phyloP scores from a whole-genome alignment of 2,797 vertebrate genomes.

The Semaprochilodus insignis region DNA sequence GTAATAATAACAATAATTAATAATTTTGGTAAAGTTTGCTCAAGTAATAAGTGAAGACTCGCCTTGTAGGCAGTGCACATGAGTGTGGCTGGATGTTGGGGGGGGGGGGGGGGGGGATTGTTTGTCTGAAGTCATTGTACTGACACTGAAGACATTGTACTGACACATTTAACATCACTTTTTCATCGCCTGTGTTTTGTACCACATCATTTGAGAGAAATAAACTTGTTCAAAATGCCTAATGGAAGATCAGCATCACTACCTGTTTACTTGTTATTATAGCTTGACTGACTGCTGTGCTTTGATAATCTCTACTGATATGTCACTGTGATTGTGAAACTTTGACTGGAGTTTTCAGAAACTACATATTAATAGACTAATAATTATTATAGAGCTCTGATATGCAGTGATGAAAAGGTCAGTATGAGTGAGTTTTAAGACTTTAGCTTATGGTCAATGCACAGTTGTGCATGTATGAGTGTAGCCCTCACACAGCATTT shows the following conservation, averaged over 20 bases:
- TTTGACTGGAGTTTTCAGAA: background rate
- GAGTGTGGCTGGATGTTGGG: background rate
- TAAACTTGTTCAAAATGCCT: slow-evolving; percentile 9
- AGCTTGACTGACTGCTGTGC: too few relatives aligned
- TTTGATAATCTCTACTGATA: background rate
- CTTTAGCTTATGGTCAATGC: background rate
- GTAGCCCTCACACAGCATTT: background rate
- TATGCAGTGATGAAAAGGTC: background rate
- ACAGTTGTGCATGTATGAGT: background rate
- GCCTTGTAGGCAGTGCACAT: slow-evolving; percentile 56
- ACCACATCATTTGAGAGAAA: slow-evolving; percentile 17
- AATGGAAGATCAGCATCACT: background rate
- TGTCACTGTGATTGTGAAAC: too few relatives aligned
- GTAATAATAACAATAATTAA: too few relatives aligned
- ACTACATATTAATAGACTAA: background rate
- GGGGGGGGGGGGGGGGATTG: background rate
- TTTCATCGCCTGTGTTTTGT: background rate
- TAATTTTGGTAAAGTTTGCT: background rate
- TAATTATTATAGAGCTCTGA: background rate
- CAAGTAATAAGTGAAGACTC: background rate
- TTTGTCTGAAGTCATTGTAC: background rate
- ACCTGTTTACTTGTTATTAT: background rate
- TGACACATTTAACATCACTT: background rate
- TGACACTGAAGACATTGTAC: background rate
- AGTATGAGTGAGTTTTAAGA: background rate